Conservation (phyloP, 2,797 vertebrate species). For the Sparidentex hasta region DNA sequence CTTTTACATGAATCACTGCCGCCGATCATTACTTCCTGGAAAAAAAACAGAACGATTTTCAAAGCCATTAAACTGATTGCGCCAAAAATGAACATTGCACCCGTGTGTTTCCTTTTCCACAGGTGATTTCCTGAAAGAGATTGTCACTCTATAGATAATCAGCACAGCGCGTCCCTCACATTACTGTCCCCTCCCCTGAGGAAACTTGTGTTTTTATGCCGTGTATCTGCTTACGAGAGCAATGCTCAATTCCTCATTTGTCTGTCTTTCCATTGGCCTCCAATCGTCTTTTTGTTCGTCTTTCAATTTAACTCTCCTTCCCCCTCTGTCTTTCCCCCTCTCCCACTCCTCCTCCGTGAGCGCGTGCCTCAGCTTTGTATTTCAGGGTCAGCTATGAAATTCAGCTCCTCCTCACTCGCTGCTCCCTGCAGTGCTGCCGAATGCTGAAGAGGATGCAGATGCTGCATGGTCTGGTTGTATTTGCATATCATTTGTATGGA, state of each 20-base stretch:
- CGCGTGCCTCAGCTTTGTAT: constrained; percentile 12
- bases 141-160: constrained; percentile 48
- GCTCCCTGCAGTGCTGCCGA: constrained; percentile 40
- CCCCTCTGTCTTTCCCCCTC: not conserved
- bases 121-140: constrained; percentile 54
- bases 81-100: constrained; percentile 18
- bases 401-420: constrained; percentile 24
- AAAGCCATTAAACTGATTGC: constrained; percentile 25
- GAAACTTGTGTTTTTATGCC: constrained; percentile 28
- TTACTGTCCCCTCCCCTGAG: constrained; percentile 1
- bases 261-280: constrained; percentile 37
- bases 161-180: not conserved
- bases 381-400: constrained; percentile 38
- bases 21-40: constrained; percentile 22
- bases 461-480: constrained; percentile 27
- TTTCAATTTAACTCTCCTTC: constrained; percentile 22
- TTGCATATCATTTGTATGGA: constrained; percentile 55
- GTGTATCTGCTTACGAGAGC: constrained; percentile 22
- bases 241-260: constrained; percentile 37
- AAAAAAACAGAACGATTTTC: constrained; percentile 27
- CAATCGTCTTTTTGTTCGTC: constrained; percentile 12
- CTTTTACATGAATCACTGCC: constrained; percentile 23
- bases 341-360: not conserved
- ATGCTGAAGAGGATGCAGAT: constrained; percentile 36
- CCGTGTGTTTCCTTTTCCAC: constrained; percentile 27